Evolutionary conservation across 1,140 invertebrate genomes (phyloP).

Genomic region (Orussus abietinus): DNA sequence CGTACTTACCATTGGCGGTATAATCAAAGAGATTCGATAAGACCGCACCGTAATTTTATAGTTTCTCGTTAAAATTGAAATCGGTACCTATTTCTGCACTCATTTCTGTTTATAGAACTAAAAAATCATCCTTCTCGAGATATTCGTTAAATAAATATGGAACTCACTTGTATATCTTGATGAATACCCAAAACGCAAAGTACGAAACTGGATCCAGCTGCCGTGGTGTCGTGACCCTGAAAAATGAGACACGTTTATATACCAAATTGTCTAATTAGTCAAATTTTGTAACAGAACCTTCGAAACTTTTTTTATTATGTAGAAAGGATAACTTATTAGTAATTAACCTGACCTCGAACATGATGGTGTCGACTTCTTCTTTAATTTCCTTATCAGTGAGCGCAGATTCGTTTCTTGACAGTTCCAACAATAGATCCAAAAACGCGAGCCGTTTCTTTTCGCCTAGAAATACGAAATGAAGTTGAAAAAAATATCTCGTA

Average conservation of each 20-base stretch:
- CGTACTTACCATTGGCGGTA: too few species aligned
- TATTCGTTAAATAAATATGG: too few species aligned
- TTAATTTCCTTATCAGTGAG: conserved; percentile 76
- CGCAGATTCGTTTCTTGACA: conserved; percentile 56
- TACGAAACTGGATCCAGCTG: conserved; percentile 74
- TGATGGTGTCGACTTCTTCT: conserved; percentile 83
- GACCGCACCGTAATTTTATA: too few species aligned
- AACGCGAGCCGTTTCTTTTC: conserved; percentile 78
- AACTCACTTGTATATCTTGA: conserved; percentile 64
- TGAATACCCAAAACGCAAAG: conserved; percentile 72
- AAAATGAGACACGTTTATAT: too few species aligned
- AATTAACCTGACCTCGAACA: conserved; percentile 70
- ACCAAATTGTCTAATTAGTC: too few species aligned
- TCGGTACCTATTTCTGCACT: too few species aligned
- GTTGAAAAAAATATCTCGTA: conserved; percentile 10
- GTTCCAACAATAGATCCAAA: conserved; percentile 78
- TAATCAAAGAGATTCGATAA: too few species aligned
- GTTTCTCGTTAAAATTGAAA: too few species aligned
- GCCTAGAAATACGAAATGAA: conserved; percentile 36
- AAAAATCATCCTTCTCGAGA: too few species aligned
- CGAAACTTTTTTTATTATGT: conserved; percentile 3
- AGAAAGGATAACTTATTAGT: conserved; percentile 3
- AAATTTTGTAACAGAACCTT: too few species aligned
- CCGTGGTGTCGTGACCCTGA: conserved; percentile 85
- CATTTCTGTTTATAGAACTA: too few species aligned